These are phyloP conservation scores for Ophthalmolycus amberensis DNA, from an alignment of 2,113 vertebrate species.

Conservation along the genomic window DNA sequence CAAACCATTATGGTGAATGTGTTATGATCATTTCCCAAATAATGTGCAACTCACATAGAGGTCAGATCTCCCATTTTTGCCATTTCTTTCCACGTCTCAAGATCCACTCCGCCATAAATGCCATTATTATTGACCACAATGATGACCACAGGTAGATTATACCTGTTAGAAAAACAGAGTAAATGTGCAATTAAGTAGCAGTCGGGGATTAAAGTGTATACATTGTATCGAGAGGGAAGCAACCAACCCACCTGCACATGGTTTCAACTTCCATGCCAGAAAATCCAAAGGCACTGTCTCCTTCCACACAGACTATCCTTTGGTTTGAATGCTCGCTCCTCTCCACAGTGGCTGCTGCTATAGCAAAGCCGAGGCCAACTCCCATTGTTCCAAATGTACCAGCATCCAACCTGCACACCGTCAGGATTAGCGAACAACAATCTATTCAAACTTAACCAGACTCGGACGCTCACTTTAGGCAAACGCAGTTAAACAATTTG, in stretches of 20 bases:
- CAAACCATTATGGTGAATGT: neutral
- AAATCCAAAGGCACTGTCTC: slow-evolving; percentile 98
- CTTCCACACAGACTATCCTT: slow-evolving; percentile 91
- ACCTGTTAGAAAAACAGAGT: slow-evolving; percentile 78
- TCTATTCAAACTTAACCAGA: neutral
- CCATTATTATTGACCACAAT: slow-evolving; percentile 97
- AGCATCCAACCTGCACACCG: slow-evolving; percentile 90
- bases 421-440: slow-evolving; percentile 15
- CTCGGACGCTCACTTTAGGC: neutral
- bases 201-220: neutral
- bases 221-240: neutral
- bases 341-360: slow-evolving; percentile 91
- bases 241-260: slow-evolving; percentile 90
- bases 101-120: slow-evolving; percentile 93
- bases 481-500: neutral
- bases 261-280: slow-evolving; percentile 98
- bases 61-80: slow-evolving; percentile 86
- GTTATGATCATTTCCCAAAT: neutral
- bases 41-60: slow-evolving; percentile 77
- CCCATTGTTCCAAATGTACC: slow-evolving; percentile 99
- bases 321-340: slow-evolving; percentile 76
- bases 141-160: slow-evolving; percentile 91
- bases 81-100: slow-evolving; percentile 88
- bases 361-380: slow-evolving; percentile 94
- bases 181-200: neutral